Evolutionary conservation across 2,113 vertebrate genomes (phyloP), one percentile per base, ranked within the genome.

Genomic region (Zosterops pallidus): DNA sequence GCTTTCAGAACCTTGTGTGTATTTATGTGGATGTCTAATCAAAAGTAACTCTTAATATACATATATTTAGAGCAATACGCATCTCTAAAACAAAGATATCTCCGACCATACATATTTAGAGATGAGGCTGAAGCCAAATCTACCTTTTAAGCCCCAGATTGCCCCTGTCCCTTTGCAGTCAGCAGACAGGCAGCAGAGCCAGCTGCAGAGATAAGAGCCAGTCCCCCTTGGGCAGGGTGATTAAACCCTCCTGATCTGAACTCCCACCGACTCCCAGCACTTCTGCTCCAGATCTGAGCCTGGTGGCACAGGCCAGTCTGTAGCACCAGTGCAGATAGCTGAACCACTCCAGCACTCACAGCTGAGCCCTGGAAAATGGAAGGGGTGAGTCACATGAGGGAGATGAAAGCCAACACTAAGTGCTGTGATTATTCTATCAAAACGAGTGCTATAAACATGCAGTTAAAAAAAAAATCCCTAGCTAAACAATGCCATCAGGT

Each of bases 321-420:
- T 12, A 86, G 83, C 90, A 74, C 44, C 52, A 67, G 44, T 11
- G 69, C 72, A 96, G 94, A 96, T 89, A 95, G 80, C 80, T 65
- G 69, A 94, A 2, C 64, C 90, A 86, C 92, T 95, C 81, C 82
- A 93, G 90, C 87, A 94, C 71, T 96, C 93, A 1, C 55, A 2
- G 63, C 89, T 55, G 46, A 91, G 84, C 55, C 1, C 63, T 86
- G 86, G 91, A 88, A 92, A 90, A 91, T 91, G 77, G 64, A 83
- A 91, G 71, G 91, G 78, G 25, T 90, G 93, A 97, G 70, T 95
- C 96, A 96, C 95, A 94, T 91, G 91, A 83, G 78, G 63, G 70
- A 96, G 96, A 95, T 97, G 96, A 97, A 97, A 96, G 95, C 47
- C 89, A 87, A 9, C 1, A 6, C 53, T 94, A 91, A 96, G 96